Conservation (phyloP, 2,113 vertebrate species). For the Clarias macrocephalus region DNA sequence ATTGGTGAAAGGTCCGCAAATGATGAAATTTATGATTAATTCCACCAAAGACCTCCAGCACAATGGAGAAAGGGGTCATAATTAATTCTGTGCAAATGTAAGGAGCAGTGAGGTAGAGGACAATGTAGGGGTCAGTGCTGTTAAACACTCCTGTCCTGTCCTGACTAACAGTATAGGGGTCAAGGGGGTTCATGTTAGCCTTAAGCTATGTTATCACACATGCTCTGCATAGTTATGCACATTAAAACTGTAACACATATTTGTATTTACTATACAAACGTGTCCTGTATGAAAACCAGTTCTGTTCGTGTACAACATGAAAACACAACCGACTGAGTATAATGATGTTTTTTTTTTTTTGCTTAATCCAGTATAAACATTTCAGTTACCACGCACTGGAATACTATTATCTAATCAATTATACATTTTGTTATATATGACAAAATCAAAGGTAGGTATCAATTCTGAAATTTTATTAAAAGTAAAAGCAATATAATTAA, state of each 20-base stretch:
- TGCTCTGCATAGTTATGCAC: conserved; percentile 41
- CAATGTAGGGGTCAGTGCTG: conserved; percentile 52
- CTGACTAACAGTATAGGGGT: conserved; percentile 33
- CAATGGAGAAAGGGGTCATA: conserved; percentile 63
- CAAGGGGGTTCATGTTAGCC: conserved; percentile 37
- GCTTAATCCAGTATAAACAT: background rate
- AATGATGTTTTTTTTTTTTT: background rate
- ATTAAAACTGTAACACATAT: background rate
- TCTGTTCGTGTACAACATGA: conserved; percentile 5
- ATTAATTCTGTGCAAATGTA: conserved; percentile 70
- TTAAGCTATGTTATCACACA: conserved; percentile 22
- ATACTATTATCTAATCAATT: background rate
- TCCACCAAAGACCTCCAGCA: conserved; percentile 59
- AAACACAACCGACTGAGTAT: background rate
- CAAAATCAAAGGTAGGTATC: background rate
- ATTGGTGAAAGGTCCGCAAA: conserved; percentile 62
- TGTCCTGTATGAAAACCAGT: conserved; percentile 7
- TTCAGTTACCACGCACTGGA: background rate
- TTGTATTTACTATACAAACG: conserved; percentile 17
- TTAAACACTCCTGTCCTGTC: conserved; percentile 29
- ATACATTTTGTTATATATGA: background rate
- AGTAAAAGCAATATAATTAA: background rate
- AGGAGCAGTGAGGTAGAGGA: conserved; percentile 67
- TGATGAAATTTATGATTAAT: conserved; percentile 69
- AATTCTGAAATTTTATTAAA: background rate